phyloP scores from a whole-genome alignment of 2,797 vertebrate species.

The Chelonia mydas region DNA sequence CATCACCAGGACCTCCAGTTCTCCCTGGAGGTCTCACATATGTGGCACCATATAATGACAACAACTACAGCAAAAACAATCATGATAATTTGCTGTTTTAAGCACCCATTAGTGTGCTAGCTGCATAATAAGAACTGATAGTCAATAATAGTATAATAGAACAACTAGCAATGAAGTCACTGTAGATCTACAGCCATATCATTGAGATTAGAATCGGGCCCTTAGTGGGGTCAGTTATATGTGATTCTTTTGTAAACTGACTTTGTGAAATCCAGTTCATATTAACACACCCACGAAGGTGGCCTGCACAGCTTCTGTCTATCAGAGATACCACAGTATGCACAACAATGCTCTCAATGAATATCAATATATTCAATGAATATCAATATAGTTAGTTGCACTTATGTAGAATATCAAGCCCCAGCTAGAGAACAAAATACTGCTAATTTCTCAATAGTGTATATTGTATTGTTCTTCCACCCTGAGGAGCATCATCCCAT shows the following conservation, averaged over 20 bases:
- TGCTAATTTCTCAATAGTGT: background rate
- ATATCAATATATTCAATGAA: background rate
- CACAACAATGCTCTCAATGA: background rate
- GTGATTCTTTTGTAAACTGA: background rate
- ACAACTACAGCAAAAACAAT: background rate
- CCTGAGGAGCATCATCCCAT: background rate
- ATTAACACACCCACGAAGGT: background rate
- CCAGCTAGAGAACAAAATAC: background rate
- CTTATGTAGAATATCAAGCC: background rate
- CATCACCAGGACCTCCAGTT: no score
- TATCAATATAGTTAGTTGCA: background rate
- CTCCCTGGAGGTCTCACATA: no score
- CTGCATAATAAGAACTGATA: background rate
- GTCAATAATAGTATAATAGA: background rate
- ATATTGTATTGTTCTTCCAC: constrained; percentile 12
- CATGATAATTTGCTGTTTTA: background rate
- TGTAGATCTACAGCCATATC: background rate
- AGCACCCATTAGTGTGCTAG: background rate
- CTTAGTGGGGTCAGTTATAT: background rate
- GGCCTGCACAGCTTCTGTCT: background rate
- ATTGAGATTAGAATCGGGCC: background rate
- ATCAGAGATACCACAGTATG: background rate
- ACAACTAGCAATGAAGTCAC: background rate
- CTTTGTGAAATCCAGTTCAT: background rate
- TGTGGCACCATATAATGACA: background rate